A percentile compares a stretch with the other conserved stretches of the same genome.
These are phyloP conservation scores for Himalopsyche anomala DNA, from an alignment of 2,888 invertebrate species.

Conservation along the genomic window DNA sequence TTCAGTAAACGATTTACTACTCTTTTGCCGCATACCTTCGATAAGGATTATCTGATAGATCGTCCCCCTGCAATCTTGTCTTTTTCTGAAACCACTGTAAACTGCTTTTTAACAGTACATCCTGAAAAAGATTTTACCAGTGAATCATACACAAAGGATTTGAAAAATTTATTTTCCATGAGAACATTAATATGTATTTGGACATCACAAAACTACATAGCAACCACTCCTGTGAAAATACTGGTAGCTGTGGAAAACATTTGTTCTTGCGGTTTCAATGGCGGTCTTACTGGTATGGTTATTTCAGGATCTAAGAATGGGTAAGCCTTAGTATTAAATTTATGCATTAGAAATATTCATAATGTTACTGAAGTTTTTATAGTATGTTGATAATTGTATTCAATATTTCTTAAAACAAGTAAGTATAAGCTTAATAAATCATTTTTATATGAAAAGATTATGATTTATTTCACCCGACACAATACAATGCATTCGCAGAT, in stretches of 20 bases:
- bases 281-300: constrained; percentile 71
- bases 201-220: constrained; percentile 68
- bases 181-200: constrained; percentile 56
- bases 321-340: constrained; percentile 67
- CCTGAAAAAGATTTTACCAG: neutral
- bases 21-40: constrained; percentile 68
- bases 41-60: constrained; percentile 56
- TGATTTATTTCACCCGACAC: too few relatives aligned
- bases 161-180: constrained; percentile 38
- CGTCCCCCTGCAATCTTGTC: constrained; percentile 69
- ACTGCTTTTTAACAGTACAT: constrained; percentile 58
- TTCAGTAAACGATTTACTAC: constrained; percentile 72
- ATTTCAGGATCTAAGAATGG: constrained; percentile 73
- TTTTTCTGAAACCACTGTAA: constrained; percentile 69
- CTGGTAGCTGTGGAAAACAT: constrained; percentile 72
- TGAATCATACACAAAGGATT: neutral
- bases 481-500: too few relatives aligned
- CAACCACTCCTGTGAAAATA: constrained; percentile 55
- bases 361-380: too few relatives aligned
- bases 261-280: constrained; percentile 69
- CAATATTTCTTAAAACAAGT: too few relatives aligned
- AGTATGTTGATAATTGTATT: too few relatives aligned
- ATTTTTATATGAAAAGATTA: too few relatives aligned
- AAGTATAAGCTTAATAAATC: too few relatives aligned
- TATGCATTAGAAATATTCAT: too few relatives aligned